These are phyloP conservation scores for Baronia brevicornis DNA, from an alignment of 2,888 invertebrate genomes.

Conservation along the genomic window DNA sequence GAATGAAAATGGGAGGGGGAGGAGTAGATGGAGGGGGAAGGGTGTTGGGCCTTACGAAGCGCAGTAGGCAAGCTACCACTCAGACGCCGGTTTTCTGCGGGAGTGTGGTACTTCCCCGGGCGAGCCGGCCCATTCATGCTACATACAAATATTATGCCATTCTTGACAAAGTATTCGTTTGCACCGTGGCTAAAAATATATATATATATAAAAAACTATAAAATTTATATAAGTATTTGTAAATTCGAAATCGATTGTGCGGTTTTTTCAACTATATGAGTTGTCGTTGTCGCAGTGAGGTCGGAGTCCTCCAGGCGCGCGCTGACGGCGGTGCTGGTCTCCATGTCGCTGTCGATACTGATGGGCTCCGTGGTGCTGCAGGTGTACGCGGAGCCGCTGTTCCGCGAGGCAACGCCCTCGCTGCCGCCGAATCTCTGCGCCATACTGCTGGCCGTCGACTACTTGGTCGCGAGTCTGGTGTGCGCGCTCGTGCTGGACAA, in stretches of 20 bases:
- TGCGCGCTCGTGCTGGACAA: constrained; percentile 44
- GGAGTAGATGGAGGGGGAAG: neutral
- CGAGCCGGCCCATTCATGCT: too few species aligned
- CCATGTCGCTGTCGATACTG: constrained; percentile 44
- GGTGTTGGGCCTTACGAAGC: neutral
- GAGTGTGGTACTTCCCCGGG: too few species aligned
- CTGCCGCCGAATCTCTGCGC: constrained; percentile 55
- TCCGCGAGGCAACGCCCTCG: constrained; percentile 53
- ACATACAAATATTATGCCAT: too few species aligned
- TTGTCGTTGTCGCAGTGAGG: constrained; percentile 31
- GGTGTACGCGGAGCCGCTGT: constrained; percentile 58
- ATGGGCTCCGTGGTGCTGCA: constrained; percentile 60
- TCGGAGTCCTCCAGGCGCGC: constrained; percentile 50
- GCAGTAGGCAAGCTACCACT: too few species aligned
- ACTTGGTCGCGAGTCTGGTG: constrained; percentile 39
- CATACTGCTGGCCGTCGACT: constrained; percentile 48
- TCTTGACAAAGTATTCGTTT: too few species aligned
- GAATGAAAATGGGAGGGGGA: too few species aligned
- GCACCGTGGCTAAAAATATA: neutral
- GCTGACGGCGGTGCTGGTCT: constrained; percentile 31
- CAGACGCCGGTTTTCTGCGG: too few species aligned
- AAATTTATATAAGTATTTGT: too few species aligned
- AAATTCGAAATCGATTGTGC: neutral
- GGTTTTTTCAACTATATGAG: neutral
- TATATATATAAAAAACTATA: neutral